A percentile compares a stretch with the other conserved stretches of the same genome.
Evolutionary conservation across 2,113 vertebrate species (phyloP).

Genomic region (Genyomyrus donnyi): DNA sequence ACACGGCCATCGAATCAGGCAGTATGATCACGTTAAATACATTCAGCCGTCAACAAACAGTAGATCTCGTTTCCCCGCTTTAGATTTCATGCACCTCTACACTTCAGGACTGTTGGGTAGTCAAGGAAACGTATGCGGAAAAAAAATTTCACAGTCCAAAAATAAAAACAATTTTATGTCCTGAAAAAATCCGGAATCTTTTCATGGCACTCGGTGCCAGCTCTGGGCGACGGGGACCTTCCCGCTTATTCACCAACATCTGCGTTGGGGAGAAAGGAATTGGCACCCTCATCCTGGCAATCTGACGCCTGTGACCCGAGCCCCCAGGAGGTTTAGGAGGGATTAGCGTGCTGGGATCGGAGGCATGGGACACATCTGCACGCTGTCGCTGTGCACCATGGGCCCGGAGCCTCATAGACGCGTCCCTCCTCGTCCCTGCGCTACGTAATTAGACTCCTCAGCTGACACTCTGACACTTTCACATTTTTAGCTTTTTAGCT

Average conservation of each 20-base stretch:
- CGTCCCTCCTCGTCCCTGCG: too few relatives aligned
- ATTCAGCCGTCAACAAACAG: background rate
- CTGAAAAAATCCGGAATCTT: background rate
- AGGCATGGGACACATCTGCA: background rate
- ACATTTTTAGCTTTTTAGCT: background rate
- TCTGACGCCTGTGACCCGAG: background rate
- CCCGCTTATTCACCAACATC: slow-evolving; percentile 6
- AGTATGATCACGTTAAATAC: background rate
- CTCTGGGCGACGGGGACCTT: background rate
- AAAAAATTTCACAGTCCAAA: background rate
- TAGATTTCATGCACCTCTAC: background rate
- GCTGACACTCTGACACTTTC: background rate
- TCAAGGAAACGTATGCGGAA: background rate
- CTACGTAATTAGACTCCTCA: background rate
- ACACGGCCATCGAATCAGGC: background rate
- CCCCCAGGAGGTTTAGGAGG: background rate
- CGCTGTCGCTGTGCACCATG: background rate
- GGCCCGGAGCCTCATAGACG: background rate
- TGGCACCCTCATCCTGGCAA: background rate
- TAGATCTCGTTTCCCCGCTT: background rate
- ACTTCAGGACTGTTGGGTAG: background rate
- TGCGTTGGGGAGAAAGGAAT: background rate
- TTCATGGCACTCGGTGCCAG: background rate
- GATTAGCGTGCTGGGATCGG: background rate
- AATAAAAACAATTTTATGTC: background rate